phyloP scores from a whole-genome alignment of 92 coral and sea anemone genomes.

The Metridium senile region DNA sequence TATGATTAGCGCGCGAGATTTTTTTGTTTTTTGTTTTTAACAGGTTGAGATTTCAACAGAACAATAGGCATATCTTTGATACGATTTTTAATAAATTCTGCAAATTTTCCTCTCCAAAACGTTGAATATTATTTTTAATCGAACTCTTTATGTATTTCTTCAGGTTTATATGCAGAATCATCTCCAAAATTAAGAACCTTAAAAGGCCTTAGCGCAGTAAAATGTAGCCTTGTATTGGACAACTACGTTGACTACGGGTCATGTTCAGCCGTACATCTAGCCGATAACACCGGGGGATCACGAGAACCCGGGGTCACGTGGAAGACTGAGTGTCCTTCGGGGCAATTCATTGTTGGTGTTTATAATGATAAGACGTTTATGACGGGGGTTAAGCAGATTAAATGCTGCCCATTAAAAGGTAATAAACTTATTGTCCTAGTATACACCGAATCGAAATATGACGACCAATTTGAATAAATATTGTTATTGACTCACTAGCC shows the following conservation, averaged over 20 bases:
- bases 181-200: constrained; percentile 1
- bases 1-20: no score
- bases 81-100: no score
- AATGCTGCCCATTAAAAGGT: constrained; percentile 30
- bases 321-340: constrained; percentile 34
- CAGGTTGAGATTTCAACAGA: no score
- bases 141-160: no score
- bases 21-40: no score
- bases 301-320: constrained; percentile 19
- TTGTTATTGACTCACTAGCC: no score
- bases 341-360: constrained; percentile 24
- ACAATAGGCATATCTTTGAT: no score
- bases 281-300: constrained; percentile 33
- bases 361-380: constrained; percentile 11
- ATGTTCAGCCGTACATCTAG: constrained; percentile 24
- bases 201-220: constrained; percentile 17
- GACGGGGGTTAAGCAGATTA: constrained; percentile 27
- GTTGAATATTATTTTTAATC: no score
- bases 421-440: no score
- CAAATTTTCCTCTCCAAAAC: no score
- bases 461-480: no score
- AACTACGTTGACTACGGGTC: constrained; percentile 14
- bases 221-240: constrained; percentile 36
- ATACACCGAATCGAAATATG: no score
- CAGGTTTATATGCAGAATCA: neutral